Percentiles rank a stretch among this genome's conserved stretches.
phyloP scores from a whole-genome alignment of 2,797 vertebrate genomes.

The Lophius americanus region DNA sequence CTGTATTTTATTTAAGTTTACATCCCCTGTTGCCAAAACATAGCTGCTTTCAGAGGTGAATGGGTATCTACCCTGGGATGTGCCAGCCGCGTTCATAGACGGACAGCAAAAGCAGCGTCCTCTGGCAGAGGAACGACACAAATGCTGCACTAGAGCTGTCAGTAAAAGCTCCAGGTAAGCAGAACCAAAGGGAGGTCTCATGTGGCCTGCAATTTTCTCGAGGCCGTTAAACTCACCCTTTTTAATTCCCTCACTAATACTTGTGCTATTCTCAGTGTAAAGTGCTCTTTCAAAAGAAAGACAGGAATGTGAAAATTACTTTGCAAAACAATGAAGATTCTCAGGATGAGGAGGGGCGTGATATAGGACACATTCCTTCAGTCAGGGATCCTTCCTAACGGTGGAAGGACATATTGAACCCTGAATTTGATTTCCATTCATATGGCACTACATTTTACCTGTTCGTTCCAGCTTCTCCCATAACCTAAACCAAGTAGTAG shows the following conservation, averaged over 20 bases:
- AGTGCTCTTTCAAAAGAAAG: conserved; percentile 56
- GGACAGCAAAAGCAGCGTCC: conserved; percentile 44
- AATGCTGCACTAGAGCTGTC: conserved; percentile 77
- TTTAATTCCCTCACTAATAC: conserved; percentile 79
- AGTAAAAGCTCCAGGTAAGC: conserved; percentile 79
- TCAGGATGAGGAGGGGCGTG: conserved; percentile 26
- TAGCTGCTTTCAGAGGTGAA: conserved; percentile 36
- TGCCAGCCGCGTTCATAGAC: conserved; percentile 33
- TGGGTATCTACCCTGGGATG: conserved; percentile 47
- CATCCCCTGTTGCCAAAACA: not conserved
- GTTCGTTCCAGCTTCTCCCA: no score
- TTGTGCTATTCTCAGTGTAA: conserved; percentile 63
- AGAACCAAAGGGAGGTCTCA: conserved; percentile 66
- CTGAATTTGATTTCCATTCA: no score
- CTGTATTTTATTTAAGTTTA: no score
- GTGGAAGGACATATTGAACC: no score
- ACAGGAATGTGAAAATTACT: conserved; percentile 52
- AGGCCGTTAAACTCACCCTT: conserved; percentile 77
- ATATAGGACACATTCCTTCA: conserved; percentile 31
- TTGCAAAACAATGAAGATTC: conserved; percentile 56
- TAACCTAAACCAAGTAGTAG: no score
- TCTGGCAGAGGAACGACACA: conserved; percentile 62
- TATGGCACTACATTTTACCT: no score
- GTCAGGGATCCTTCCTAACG: not conserved
- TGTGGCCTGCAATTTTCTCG: conserved; percentile 79